phyloP scores from a whole-genome alignment of 2,113 vertebrate species.

The Salvelinus alpinus region DNA sequence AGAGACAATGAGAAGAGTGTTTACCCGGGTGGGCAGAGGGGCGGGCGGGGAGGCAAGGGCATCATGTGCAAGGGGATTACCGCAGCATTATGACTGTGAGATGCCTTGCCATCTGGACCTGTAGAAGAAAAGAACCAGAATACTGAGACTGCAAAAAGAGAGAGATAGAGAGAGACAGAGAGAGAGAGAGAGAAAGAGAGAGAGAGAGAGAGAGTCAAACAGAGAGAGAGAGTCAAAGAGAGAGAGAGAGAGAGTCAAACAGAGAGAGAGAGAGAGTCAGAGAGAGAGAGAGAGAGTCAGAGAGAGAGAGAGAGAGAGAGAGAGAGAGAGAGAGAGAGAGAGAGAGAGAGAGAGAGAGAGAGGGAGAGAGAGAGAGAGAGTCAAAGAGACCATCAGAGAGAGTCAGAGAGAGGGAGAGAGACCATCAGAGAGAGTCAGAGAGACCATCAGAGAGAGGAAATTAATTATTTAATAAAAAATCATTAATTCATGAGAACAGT shows the following conservation, averaged over 20 bases:
- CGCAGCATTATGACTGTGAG: conserved; percentile 64
- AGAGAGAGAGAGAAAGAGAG: no score
- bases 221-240: no score
- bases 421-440: no score
- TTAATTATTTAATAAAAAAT: neutral
- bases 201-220: no score
- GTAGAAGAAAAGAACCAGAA: conserved; percentile 39
- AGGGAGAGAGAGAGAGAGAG: no score
- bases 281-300: no score
- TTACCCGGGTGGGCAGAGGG: conserved; percentile 36
- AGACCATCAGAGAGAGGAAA: no score
- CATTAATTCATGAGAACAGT: neutral
- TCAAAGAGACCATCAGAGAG: conserved; percentile 5
- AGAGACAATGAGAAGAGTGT: conserved; percentile 62
- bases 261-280: no score
- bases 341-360: neutral
- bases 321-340: no score
- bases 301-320: no score
- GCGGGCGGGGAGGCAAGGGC: conserved; percentile 30
- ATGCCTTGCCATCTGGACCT: conserved; percentile 67
- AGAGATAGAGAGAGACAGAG: neutral
- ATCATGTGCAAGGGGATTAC: conserved; percentile 70
- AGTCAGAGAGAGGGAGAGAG: neutral
- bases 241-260: no score
- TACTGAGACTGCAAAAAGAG: conserved; percentile 51